Conservation (phyloP, 2,113 vertebrate species). For the Myrmophylax atrothorax region DNA sequence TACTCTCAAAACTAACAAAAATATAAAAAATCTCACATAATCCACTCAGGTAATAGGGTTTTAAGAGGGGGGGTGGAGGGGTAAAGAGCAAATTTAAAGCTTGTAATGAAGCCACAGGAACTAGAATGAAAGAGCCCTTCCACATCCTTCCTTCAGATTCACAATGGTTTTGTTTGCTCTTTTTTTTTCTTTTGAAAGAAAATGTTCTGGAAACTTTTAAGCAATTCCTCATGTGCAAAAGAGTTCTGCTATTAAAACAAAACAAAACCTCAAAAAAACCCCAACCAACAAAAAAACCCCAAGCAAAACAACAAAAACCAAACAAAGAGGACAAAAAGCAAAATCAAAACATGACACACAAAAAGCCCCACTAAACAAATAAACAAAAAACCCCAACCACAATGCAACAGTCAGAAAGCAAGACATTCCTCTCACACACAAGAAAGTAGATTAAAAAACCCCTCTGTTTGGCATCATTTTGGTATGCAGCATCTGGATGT, state of each 20-base stretch:
- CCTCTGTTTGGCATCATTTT: neutral
- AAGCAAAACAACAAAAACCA: neutral
- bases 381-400: neutral
- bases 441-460: fast-evolving
- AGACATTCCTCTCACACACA: neutral
- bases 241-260: neutral
- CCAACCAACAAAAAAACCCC: neutral
- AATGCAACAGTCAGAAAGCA: neutral
- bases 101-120: neutral
- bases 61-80: neutral
- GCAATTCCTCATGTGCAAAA: neutral
- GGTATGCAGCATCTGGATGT: neutral
- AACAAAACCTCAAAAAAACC: neutral
- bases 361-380: neutral
- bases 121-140: neutral
- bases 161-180: neutral
- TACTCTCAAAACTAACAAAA: neutral
- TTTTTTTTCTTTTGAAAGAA: neutral
- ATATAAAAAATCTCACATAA: neutral
- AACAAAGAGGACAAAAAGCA: neutral
- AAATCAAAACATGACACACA: neutral
- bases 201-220: neutral
- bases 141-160: neutral
- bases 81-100: neutral
- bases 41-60: neutral